Evolutionary conservation across 2,888 invertebrate genomes (phyloP).

Genomic region (Conops quadrifasciatus): DNA sequence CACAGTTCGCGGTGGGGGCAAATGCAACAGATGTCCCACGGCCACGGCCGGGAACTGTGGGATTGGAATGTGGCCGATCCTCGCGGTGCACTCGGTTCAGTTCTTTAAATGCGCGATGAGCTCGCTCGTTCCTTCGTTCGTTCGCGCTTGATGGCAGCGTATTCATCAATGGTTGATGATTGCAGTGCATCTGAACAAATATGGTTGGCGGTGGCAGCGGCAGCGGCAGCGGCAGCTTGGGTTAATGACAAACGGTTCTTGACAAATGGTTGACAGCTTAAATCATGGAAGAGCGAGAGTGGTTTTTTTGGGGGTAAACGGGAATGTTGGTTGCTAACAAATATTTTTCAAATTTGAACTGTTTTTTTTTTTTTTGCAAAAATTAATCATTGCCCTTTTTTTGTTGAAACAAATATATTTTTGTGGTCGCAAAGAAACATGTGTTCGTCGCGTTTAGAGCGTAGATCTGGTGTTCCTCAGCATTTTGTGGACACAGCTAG

Average conservation of each 20-base stretch:
- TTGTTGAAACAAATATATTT: no score
- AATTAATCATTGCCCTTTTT: no score
- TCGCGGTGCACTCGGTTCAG: conserved; percentile 1
- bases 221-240: not conserved
- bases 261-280: conserved; percentile 16
- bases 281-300: not conserved
- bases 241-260: not conserved
- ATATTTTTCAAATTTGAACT: no score
- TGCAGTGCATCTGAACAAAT: conserved; percentile 10
- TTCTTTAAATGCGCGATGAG: conserved; percentile 18
- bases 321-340: no score
- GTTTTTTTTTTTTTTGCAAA: no score
- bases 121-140: not conserved
- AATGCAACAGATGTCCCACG: conserved; percentile 26
- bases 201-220: not conserved
- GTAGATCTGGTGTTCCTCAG: not conserved
- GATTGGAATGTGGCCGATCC: conserved; percentile 13
- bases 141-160: conserved; percentile 9
- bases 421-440: no score
- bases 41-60: conserved; percentile 11
- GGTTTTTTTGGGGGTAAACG: no score
- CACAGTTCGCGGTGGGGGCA: conserved; percentile 9
- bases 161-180: conserved; percentile 15
- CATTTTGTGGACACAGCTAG: not conserved
- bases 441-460: no score